Base-by-base conservation (phyloP, 1,140 invertebrate genomes). In the Arion vulgaris region DNA sequence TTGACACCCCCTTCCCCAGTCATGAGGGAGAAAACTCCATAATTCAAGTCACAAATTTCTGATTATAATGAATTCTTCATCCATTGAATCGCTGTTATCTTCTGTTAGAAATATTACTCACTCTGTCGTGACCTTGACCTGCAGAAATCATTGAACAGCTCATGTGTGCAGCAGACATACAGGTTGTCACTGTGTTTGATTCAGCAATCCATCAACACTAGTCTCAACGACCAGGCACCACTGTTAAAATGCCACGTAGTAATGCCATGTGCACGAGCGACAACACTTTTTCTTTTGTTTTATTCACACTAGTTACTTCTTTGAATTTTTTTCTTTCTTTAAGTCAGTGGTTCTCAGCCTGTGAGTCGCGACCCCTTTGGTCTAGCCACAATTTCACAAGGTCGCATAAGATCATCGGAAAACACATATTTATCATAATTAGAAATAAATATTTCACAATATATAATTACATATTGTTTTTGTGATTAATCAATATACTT, bases 21-120 rank as follows among this genome's bases (percentile, higher is more conserved):
- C n/a, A n/a, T n/a, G n/a, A n/a, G n/a, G n/a, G n/a, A n/a, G n/a
- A n/a, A n/a, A n/a, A n/a, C n/a, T 57, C 41, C 11, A 41, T 39
- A 45, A 73, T 39, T 73, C 41, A 45, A 41, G 38, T 73, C 62
- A 32, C 28, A 32, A 7, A n/a, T n/a, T n/a, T n/a, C 7, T 66
- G 62, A 66, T n/a, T 66, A 66, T 66, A 66, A 66, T 66, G 62
- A 34, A 66, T 66, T 32, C 62, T 28, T 23, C 62, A 34, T 66
- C 28, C 28, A 66, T 66, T 34, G 62, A 66, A n/a, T 32, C 2
- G 28, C 62, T 17, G n/a, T n/a, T 66, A 66, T 66, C 62, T 66
- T 28, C 62, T 66, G 62, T 66, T 32, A 66, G n/a, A 28, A 66
- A 32, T 66, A 66, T 66, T 66, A 66, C 62, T 66, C 62, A 66